Evolutionary conservation across 1,140 invertebrate species (phyloP).

Genomic region (Lepidurus apus): DNA sequence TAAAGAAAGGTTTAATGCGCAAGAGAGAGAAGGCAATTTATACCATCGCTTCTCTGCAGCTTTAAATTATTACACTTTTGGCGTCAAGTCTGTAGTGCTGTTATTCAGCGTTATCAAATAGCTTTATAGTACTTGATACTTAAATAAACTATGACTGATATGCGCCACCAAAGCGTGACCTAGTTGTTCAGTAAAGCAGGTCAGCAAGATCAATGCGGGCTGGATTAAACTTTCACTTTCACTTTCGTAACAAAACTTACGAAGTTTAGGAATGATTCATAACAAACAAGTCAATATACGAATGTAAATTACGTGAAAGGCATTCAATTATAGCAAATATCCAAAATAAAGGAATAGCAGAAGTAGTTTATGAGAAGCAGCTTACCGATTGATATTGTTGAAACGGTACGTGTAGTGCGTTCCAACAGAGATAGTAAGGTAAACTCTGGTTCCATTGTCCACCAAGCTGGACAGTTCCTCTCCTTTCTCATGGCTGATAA

Average conservation of each 20-base stretch:
- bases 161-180: neutral
- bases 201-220: neutral
- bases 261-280: neutral
- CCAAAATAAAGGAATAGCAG: neutral
- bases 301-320: neutral
- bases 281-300: neutral
- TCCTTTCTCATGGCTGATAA: constrained; percentile 68
- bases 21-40: no score
- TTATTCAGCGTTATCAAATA: no score
- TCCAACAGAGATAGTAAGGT: constrained; percentile 59
- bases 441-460: constrained; percentile 60
- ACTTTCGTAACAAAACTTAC: neutral
- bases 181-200: neutral
- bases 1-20: no score
- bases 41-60: no score
- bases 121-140: no score
- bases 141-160: neutral
- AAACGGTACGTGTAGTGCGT: constrained; percentile 52
- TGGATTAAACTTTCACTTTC: neutral
- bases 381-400: constrained; percentile 59
- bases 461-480: constrained; percentile 60
- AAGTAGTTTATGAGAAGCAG: neutral
- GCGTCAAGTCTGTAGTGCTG: no score
- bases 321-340: neutral
- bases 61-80: no score